Evolutionary conservation across 2,113 vertebrate species (phyloP).

Genomic region (Glaucomys volans): DNA sequence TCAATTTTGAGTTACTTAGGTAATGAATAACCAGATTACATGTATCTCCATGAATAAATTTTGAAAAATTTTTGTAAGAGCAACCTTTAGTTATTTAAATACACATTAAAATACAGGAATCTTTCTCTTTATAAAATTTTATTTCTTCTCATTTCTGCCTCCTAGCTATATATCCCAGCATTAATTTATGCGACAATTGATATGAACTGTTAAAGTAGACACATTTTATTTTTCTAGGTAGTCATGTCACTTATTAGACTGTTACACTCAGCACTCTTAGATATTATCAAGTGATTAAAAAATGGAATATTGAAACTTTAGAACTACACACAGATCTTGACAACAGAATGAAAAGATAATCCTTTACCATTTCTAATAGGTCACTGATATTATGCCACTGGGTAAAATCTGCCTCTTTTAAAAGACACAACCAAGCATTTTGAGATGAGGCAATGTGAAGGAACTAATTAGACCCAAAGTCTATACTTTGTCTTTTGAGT

Average conservation of each 20-base stretch:
- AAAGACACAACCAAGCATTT: neutral
- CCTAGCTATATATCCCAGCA: neutral
- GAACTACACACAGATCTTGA: neutral
- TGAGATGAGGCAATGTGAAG: neutral
- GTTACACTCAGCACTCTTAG: neutral
- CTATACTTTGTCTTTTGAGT: neutral
- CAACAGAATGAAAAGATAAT: neutral
- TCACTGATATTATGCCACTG: neutral
- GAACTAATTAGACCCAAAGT: neutral
- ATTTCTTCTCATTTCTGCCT: neutral
- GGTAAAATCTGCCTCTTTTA: neutral
- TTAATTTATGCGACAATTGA: neutral
- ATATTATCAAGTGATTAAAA: neutral
- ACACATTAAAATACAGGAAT: neutral
- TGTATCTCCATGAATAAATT: neutral
- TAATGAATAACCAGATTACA: neutral
- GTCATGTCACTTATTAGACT: neutral
- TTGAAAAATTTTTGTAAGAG: neutral
- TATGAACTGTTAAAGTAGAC: neutral
- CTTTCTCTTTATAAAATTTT: neutral
- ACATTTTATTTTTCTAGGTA: neutral
- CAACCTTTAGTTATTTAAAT: neutral
- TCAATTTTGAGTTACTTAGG: neutral
- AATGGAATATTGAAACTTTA: neutral
- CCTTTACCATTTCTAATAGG: neutral